These are phyloP conservation scores for Oreochromis tanganicae DNA, from an alignment of 2,113 vertebrate species.

Conservation along the genomic window DNA sequence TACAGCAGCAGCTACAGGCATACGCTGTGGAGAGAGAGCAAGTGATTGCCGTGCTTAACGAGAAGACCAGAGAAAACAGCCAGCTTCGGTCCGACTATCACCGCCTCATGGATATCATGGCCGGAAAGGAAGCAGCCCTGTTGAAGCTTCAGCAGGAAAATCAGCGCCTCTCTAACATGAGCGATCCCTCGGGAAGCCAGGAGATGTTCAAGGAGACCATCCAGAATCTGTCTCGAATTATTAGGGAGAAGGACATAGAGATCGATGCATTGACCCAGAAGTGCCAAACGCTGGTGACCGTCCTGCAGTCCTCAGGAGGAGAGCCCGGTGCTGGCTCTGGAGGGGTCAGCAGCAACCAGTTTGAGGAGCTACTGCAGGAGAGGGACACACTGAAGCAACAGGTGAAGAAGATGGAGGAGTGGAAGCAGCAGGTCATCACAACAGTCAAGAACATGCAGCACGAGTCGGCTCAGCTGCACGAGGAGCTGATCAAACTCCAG, in stretches of 20 bases:
- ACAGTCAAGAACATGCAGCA: conserved; percentile 98
- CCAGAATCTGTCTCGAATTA: conserved; percentile 95
- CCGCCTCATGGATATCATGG: conserved; percentile 87
- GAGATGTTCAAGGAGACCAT: conserved; percentile 97
- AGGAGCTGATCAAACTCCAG: conserved; percentile 88
- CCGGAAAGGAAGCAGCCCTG: conserved; percentile 88
- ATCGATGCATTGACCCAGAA: conserved; percentile 95
- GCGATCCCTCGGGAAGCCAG: conserved; percentile 83
- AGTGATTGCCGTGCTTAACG: conserved; percentile 86
- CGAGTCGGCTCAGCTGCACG: conserved; percentile 91
- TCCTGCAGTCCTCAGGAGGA: conserved; percentile 79
- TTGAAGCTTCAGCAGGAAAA: conserved; percentile 90
- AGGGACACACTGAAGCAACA: conserved; percentile 91
- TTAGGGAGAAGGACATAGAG: conserved; percentile 97
- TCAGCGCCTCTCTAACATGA: conserved; percentile 75
- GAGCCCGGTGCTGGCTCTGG: conserved; percentile 56
- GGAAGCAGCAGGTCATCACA: conserved; percentile 98
- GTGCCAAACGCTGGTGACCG: conserved; percentile 89
- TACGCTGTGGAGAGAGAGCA: conserved; percentile 87
- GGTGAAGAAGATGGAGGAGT: conserved; percentile 98
- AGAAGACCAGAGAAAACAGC: conserved; percentile 93
- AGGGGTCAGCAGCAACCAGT: conserved; percentile 92
- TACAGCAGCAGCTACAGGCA: conserved; percentile 92
- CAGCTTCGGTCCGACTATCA: conserved; percentile 89
- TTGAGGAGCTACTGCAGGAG: conserved; percentile 92